phyloP scores from a whole-genome alignment of 2,888 invertebrate genomes.

The Phanerotoma sp. region DNA sequence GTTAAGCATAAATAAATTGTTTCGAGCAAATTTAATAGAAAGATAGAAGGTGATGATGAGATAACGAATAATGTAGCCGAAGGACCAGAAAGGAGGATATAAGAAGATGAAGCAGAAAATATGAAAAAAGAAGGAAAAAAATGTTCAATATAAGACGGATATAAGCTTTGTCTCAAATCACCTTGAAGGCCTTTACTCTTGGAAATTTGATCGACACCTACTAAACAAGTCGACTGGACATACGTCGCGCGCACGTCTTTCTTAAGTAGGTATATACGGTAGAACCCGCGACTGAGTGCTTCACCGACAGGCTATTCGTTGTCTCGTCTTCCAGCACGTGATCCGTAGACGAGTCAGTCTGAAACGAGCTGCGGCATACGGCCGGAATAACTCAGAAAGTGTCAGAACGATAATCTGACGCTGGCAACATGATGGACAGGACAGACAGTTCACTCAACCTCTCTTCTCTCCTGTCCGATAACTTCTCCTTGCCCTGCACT shows the following conservation, averaged over 20 bases:
- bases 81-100: too few relatives aligned
- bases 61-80: too few relatives aligned
- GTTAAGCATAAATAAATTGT: too few relatives aligned
- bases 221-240: slow-evolving; percentile 51
- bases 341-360: slow-evolving; percentile 18
- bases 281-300: slow-evolving; percentile 5
- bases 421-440: slow-evolving; percentile 54
- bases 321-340: slow-evolving; percentile 23
- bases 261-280: slow-evolving; percentile 19
- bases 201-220: slow-evolving; percentile 57
- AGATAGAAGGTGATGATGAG: too few relatives aligned
- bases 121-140: slow-evolving; percentile 11
- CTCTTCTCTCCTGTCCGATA: slow-evolving; percentile 18
- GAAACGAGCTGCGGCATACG: slow-evolving; percentile 37
- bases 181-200: slow-evolving; percentile 49
- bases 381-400: slow-evolving; percentile 57
- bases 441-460: slow-evolving; percentile 48
- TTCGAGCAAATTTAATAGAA: too few relatives aligned
- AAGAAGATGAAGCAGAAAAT: slow-evolving; percentile 1
- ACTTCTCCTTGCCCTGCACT: slow-evolving; percentile 31
- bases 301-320: slow-evolving; percentile 19
- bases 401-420: slow-evolving; percentile 59
- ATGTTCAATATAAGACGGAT: slow-evolving; percentile 15
- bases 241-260: slow-evolving; percentile 25
- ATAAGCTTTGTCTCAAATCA: slow-evolving; percentile 46